Base-by-base conservation (phyloP, 2,113 vertebrate genomes). In the Mastomys coucha region DNA sequence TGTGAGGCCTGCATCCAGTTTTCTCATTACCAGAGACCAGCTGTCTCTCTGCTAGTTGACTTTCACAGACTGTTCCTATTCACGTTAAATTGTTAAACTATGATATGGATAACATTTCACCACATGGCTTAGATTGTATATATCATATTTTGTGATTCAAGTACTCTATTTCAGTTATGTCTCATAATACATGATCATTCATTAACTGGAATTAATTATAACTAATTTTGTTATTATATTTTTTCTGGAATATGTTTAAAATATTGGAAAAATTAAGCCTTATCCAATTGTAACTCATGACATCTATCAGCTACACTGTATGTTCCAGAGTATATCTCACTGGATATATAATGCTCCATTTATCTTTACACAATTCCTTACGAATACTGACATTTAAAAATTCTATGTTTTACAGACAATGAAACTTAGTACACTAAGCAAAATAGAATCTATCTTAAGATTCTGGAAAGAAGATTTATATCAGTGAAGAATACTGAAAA, bases 401-500 rank as follows among this genome's bases (percentile, higher is more conserved):
- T 63, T 60, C 12, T 26, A 0, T 63, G 7, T 60, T 85, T 65
- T 11, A 65, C 16, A 65, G 13, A 45, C 14, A 10, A 42, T 2
- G 16, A 63, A 45, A 11, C 2, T 26, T 45, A 63, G 26, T 16
- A 31, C 14, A 19, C 7, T 85, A 85, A 85, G 58, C n/a, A 63
- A 45, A 65, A 45, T 31, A 95, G 93, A 95, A 88, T 63, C 39
- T 16, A 4, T 92, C 53, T 95, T 96, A 13, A 82, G 53, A 77
- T 53, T 60, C 19, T 87, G 12, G 81, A 91, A n/a, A 81, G 75
- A 82, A 84, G 16, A 70, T 88, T 19, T 72, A 93, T 90, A 65
- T 60, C 45, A 76, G 13, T 92, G 33, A 3, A 96, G 58, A 89
- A 88, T 96, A 95, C 73, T 86, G 19, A 92, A 96, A 94, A 84